phyloP scores from a whole-genome alignment of 2,113 vertebrate genomes.

The Chitala chitala region DNA sequence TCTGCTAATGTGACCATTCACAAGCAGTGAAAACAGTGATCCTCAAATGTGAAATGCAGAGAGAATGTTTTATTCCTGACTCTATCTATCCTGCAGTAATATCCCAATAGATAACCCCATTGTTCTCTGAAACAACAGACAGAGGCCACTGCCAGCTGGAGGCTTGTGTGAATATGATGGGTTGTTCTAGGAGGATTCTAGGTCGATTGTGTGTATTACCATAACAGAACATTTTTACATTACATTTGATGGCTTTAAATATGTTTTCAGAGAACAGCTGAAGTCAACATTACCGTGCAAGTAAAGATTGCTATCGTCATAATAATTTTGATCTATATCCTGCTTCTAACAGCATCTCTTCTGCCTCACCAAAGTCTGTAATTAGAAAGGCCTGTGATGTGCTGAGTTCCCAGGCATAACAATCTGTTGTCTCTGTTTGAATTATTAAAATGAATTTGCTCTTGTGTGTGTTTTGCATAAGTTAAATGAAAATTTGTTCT shows the following conservation, averaged over 20 bases:
- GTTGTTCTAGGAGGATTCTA: not conserved
- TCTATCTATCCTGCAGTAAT: not conserved
- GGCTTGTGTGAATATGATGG: not conserved
- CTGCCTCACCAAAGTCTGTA: conserved; percentile 36
- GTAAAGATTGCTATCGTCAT: not conserved
- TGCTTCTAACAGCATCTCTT: conserved; percentile 18
- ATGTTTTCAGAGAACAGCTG: not conserved
- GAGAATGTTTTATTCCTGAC: not conserved
- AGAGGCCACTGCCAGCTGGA: too few species aligned
- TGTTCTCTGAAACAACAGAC: not conserved
- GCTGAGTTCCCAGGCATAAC: conserved; percentile 34
- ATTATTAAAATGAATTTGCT: conserved; percentile 48
- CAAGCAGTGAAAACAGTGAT: too few species aligned
- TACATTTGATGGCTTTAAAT: conserved; percentile 13
- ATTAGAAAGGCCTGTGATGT: conserved; percentile 39
- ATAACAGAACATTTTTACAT: not conserved
- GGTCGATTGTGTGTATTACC: conserved; percentile 12
- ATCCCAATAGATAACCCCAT: conserved; percentile 6
- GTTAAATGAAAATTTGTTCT: conserved; percentile 48
- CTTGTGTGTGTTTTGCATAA: conserved; percentile 41
- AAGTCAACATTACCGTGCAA: not conserved
- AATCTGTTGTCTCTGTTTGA: conserved; percentile 47
- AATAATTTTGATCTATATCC: not conserved
- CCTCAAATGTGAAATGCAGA: too few species aligned
- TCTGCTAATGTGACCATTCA: too few species aligned